These are phyloP conservation scores for Catharus fuscescens DNA, from an alignment of 2,113 vertebrate genomes.

Conservation along the genomic window DNA sequence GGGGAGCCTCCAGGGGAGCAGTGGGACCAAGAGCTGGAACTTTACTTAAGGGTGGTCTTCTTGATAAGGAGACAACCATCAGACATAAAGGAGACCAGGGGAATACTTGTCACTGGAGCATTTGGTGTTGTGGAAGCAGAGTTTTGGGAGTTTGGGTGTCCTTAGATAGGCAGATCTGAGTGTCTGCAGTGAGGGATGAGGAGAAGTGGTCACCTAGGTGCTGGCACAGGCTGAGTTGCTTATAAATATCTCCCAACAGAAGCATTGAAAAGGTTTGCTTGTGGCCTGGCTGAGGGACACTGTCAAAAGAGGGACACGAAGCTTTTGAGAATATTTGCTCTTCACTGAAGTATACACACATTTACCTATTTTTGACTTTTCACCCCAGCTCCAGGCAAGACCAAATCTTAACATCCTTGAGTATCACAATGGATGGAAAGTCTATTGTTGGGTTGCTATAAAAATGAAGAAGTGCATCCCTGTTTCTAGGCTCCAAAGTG, in stretches of 20 bases:
- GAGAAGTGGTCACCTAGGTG: background rate
- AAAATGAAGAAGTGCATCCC: background rate
- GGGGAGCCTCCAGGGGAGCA: rapidly evolving
- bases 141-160: background rate
- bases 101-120: background rate
- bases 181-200: background rate
- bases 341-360: background rate
- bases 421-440: background rate
- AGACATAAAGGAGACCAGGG: background rate
- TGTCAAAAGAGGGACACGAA: background rate
- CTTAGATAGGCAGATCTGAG: background rate
- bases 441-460: constrained; percentile 11
- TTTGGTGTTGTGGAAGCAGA: background rate
- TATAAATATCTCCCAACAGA: background rate
- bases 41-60: background rate
- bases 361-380: background rate
- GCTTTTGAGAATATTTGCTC: background rate
- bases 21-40: background rate
- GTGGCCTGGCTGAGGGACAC: background rate
- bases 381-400: background rate
- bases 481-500: background rate
- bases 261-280: background rate
- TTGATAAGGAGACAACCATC: rapidly evolving
- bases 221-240: background rate
- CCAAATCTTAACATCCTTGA: background rate